Evolutionary conservation across 2,888 invertebrate genomes (phyloP).

Genomic region (Nomada ruficornis): DNA sequence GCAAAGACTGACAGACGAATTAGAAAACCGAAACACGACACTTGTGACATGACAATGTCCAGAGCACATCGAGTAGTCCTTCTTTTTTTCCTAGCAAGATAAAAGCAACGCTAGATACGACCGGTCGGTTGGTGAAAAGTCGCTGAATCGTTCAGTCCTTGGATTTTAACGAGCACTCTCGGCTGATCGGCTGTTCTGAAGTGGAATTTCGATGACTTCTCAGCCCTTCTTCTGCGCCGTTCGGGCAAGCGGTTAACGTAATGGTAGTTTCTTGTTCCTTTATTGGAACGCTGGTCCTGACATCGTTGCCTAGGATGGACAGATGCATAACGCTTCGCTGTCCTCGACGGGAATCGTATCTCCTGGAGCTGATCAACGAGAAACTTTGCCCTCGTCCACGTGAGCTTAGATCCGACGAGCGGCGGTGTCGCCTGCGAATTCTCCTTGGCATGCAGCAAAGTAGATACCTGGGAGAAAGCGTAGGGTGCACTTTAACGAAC

Average conservation of each 20-base stretch:
- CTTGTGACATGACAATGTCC: neutral
- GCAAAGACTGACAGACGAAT: too few species aligned
- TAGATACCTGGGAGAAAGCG: conserved; percentile 73
- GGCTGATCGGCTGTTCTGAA: conserved; percentile 34
- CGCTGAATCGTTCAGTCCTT: conserved; percentile 30
- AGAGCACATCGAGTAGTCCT: neutral
- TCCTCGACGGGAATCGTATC: conserved; percentile 75
- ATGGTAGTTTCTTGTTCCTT: conserved; percentile 78
- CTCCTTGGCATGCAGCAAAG: conserved; percentile 65
- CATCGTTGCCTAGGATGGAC: conserved; percentile 55
- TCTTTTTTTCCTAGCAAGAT: neutral
- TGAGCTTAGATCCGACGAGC: conserved; percentile 72
- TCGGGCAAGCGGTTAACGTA: conserved; percentile 73
- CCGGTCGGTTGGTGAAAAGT: neutral
- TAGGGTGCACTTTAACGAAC: neutral
- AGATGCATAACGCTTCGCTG: conserved; percentile 74
- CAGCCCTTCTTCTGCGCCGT: conserved; percentile 69
- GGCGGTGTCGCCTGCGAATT: conserved; percentile 59
- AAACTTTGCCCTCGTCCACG: conserved; percentile 77
- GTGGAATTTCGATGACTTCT: conserved; percentile 40
- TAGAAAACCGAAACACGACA: too few species aligned
- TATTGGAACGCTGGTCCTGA: conserved; percentile 50
- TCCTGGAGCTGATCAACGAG: conserved; percentile 76
- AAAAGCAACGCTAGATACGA: neutral
- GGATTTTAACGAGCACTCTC: conserved; percentile 25